Evolutionary conservation across 1,140 invertebrate genomes (phyloP).

Genomic region (Drosophila hydei): DNA sequence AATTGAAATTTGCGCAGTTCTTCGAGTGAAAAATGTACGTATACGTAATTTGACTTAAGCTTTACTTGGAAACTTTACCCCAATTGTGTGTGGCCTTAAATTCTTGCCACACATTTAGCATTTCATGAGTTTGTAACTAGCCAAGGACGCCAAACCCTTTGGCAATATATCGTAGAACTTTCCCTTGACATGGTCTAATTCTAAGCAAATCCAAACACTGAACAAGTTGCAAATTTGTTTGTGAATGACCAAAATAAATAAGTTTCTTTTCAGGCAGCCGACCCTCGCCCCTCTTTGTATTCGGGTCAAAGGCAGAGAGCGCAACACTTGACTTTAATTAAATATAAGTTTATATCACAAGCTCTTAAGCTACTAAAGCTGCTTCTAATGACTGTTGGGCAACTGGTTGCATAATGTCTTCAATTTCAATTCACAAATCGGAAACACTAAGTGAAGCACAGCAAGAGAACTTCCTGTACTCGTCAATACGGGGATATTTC

Average conservation of each 20-base stretch:
- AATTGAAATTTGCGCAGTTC: not conserved
- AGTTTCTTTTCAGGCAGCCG: constrained; percentile 7
- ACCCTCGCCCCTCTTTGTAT: constrained; percentile 21
- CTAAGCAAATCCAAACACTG: constrained; percentile 19
- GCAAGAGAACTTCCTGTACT: not conserved
- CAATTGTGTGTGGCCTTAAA: constrained; percentile 10
- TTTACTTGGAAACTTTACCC: constrained; percentile 1
- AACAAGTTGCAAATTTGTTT: constrained; percentile 54
- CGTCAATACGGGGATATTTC: constrained; percentile 32
- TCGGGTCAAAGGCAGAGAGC: constrained; percentile 13
- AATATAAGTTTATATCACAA: constrained; percentile 59
- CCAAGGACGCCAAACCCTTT: constrained; percentile 33
- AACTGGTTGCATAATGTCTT: constrained; percentile 32
- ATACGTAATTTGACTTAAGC: not conserved
- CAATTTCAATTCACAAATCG: constrained; percentile 40
- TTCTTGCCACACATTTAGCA: constrained; percentile 22
- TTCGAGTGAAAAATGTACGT: not conserved
- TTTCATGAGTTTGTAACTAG: constrained; percentile 25
- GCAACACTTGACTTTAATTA: constrained; percentile 73
- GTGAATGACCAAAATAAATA: constrained; percentile 36
- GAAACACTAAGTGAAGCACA: not conserved
- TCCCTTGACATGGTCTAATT: constrained; percentile 21
- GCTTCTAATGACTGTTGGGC: constrained; percentile 34
- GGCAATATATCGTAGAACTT: constrained; percentile 30
- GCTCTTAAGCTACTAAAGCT: constrained; percentile 62